Evolutionary conservation across 92 coral and sea anemone species (phyloP).

Genomic region (Siderastrea radians): DNA sequence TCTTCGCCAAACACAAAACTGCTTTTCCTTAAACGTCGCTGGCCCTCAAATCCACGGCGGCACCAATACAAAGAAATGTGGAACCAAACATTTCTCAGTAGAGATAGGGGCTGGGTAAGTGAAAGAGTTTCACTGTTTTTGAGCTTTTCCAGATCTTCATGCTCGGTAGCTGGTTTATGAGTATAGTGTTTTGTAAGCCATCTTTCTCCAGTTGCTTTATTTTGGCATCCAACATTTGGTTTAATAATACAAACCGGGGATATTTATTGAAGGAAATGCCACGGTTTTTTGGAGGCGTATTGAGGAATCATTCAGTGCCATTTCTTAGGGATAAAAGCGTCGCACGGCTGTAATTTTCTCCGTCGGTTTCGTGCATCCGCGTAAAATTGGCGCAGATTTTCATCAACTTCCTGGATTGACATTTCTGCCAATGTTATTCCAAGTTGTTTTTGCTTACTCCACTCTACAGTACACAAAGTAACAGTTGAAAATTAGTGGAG

Average conservation of each 20-base stretch:
- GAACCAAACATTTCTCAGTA: constrained; percentile 65
- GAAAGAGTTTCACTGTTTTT: neutral
- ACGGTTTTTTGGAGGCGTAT: too few relatives aligned
- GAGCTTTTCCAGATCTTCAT: neutral
- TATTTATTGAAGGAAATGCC: too few relatives aligned
- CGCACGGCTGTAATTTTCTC: too few relatives aligned
- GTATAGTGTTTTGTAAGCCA: neutral
- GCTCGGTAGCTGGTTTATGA: neutral
- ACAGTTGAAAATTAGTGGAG: too few relatives aligned
- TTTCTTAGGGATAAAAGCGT: too few relatives aligned
- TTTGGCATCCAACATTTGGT: neutral
- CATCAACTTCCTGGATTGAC: too few relatives aligned
- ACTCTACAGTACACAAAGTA: too few relatives aligned
- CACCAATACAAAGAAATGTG: constrained; percentile 61
- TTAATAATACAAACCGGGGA: neutral
- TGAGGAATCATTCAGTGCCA: too few relatives aligned
- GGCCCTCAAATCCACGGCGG: constrained; percentile 72
- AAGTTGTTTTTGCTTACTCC: too few relatives aligned
- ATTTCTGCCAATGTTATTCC: too few relatives aligned
- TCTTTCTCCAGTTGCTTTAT: neutral
- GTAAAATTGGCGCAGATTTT: too few relatives aligned
- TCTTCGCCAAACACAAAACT: constrained; percentile 25
- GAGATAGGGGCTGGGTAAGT: constrained; percentile 30
- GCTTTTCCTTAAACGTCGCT: constrained; percentile 35
- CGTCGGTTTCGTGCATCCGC: too few relatives aligned